Base-by-base conservation (phyloP, 2,888 invertebrate species). In the Dolomedes plantarius region DNA sequence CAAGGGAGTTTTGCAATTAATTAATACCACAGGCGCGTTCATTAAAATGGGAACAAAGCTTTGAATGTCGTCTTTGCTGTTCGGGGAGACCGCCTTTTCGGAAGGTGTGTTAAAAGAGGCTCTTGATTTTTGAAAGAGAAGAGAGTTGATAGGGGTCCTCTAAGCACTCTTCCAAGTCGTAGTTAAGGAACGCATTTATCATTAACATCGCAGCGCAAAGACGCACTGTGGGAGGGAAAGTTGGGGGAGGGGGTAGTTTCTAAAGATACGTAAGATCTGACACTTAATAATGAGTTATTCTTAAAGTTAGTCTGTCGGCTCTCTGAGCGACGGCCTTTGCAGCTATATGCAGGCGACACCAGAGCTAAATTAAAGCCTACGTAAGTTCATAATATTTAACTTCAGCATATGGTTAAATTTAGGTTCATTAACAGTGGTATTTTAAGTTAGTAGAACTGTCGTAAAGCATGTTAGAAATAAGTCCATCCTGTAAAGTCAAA, bases 11-110 rank as follows among this genome's bases (percentile, higher is more conserved):
- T 56, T 56, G 56, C 56, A 23, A 56, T 85, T 85, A 85, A 85
- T 85, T 85, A 85, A 85, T 85, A 85, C 83, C 83, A 85, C 83
- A 85, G 83, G 83, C 83, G 73, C 68, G 83, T 72, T 85, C 83
- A 85, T 85, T 85, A 82, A 62, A 74, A 23, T 56, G 56, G n/a
- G 56, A 23, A 56, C 56, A 56, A 23, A 56, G 56, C 56, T 56
- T 56, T 56, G 56, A 56, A 56, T 6, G 1, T 1, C 23, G 56
- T 56, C 19, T 56, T 56, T 11, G 56, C 56, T n/a, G 41, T 16
- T 16, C 16, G 41, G 13, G n/a, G 6, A 16, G 2, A 6, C n/a
- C 36, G 36, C 36, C 36, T 36, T 36, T 36, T 36, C 5, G 36
- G 16, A 46, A 3, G 23, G 23, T 23, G 46, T 16, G 46, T 16